These are phyloP conservation scores for Furcula furcula DNA, from an alignment of 2,888 invertebrate species.

Conservation along the genomic window DNA sequence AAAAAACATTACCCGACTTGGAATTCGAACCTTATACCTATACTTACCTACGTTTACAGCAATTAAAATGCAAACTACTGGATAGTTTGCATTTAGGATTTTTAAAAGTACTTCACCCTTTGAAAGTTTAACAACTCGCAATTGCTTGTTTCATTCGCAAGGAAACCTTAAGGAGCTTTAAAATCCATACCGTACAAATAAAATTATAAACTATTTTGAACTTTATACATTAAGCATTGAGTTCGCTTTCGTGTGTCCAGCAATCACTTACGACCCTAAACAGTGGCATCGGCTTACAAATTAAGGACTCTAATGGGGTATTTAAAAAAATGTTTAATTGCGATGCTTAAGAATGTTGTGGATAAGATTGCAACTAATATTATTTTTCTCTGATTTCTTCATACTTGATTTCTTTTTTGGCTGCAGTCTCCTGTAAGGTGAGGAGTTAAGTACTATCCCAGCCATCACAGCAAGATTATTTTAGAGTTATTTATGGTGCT, in stretches of 20 bases:
- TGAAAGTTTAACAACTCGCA: not conserved
- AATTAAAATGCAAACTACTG: too few species aligned
- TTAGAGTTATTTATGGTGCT: too few species aligned
- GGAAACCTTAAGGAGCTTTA: constrained; percentile 21
- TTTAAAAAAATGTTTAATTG: constrained; percentile 58
- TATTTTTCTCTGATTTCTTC: too few species aligned
- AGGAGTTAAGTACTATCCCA: too few species aligned
- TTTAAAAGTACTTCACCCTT: constrained; percentile 1
- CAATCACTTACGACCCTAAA: constrained; percentile 17
- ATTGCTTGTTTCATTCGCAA: constrained; percentile 22
- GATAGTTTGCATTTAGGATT: too few species aligned
- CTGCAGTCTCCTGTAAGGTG: too few species aligned
- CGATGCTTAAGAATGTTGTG: constrained; percentile 24
- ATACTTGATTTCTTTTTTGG: too few species aligned
- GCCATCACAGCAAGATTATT: too few species aligned
- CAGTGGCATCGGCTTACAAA: constrained; percentile 39
- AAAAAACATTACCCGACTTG: too few species aligned
- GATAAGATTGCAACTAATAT: too few species aligned
- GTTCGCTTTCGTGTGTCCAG: constrained; percentile 1
- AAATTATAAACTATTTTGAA: constrained; percentile 2
- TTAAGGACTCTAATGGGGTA: constrained; percentile 55
- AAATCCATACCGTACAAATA: constrained; percentile 23
- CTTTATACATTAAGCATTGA: accelerated
- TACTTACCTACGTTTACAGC: too few species aligned
- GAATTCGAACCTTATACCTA: too few species aligned